These are phyloP conservation scores for Mellivora capensis DNA, from an alignment of 2,113 vertebrate species.

Conservation along the genomic window DNA sequence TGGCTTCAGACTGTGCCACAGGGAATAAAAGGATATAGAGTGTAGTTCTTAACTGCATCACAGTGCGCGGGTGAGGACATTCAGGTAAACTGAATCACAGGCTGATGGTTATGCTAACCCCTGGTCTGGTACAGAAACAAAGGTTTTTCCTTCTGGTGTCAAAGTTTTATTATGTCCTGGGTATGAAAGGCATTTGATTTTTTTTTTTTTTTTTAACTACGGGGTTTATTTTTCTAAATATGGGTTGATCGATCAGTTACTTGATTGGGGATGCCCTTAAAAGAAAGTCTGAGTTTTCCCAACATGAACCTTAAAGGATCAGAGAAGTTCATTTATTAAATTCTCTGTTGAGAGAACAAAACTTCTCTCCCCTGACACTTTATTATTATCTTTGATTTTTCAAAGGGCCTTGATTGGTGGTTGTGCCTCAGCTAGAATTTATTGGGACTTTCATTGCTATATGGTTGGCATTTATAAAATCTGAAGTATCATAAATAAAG, in stretches of 20 bases:
- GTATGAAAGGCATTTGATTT: conserved; percentile 69
- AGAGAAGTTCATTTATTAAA: conserved; percentile 67
- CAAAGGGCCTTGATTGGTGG: conserved; percentile 73
- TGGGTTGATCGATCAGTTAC: conserved; percentile 59
- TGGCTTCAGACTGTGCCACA: conserved; percentile 15
- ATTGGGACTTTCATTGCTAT: conserved; percentile 78
- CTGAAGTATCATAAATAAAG: conserved; percentile 82
- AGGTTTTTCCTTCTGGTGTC: conserved; percentile 49
- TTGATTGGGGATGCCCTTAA: conserved; percentile 66
- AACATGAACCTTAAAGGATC: conserved; percentile 63
- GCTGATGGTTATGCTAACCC: conserved; percentile 25
- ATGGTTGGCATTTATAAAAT: conserved; percentile 77
- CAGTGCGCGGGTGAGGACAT: background rate
- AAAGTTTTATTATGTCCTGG: conserved; percentile 29
- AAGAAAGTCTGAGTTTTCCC: conserved; percentile 67
- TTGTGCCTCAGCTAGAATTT: conserved; percentile 74
- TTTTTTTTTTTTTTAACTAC: conserved; percentile 60
- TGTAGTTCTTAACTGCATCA: background rate
- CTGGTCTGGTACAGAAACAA: conserved; percentile 43
- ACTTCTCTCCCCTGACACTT: conserved; percentile 41
- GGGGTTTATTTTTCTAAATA: conserved; percentile 75
- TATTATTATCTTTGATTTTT: conserved; percentile 77
- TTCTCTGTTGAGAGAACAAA: conserved; percentile 67
- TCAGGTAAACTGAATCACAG: background rate
- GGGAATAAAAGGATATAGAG: background rate